Base-by-base conservation (phyloP, 2,888 invertebrate genomes). In the Sthenelais limicola region DNA sequence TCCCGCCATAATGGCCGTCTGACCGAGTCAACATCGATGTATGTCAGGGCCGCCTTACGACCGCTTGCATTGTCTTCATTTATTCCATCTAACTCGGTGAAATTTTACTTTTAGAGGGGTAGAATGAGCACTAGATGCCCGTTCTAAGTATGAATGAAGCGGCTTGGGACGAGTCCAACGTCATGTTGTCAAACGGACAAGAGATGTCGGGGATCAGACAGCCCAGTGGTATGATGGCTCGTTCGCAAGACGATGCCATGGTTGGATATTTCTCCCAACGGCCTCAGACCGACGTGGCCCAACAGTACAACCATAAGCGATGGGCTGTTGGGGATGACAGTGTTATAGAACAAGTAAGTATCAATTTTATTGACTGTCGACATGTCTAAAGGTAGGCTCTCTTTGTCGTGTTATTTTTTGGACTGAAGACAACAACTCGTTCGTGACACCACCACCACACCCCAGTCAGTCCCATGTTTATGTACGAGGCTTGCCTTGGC, bases 271-370 rank as follows among this genome's bases (percentile, higher is more conserved):
- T 95, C 80, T 97, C 94, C 88, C 95, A 95, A 87, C 89, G 93
- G 79, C 92, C 93, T 77, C 93, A 93, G 79, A 92, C 92, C 79
- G 95, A 95, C 86, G 92, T 92, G 71, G 95, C 95, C 86, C 92
- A 94, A 86, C 85, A 83, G 69, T 84, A 89, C 69, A 80, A 76
- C 52, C 91, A 82, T 47, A 88, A 89, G 78, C 82, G 89, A 78
- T 96, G 96, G 96, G 93, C 94, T 47, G 91, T 94, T 75, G 95
- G 94, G 75, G 96, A 96, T 89, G 96, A 96, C 88, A 92, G 92
- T 85, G 92, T 94, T 84, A 91, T 94, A 82, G 95, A 95, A 73
- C 86, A 86, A 82, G 85, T 84, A 76, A 58, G 75, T 68, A 18
- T 47, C 32, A n/a, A 0, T 62, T 67, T 30, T n/a, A n/a, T 38